Conservation (phyloP, 2,113 vertebrate genomes). For the Proteles cristata region DNA sequence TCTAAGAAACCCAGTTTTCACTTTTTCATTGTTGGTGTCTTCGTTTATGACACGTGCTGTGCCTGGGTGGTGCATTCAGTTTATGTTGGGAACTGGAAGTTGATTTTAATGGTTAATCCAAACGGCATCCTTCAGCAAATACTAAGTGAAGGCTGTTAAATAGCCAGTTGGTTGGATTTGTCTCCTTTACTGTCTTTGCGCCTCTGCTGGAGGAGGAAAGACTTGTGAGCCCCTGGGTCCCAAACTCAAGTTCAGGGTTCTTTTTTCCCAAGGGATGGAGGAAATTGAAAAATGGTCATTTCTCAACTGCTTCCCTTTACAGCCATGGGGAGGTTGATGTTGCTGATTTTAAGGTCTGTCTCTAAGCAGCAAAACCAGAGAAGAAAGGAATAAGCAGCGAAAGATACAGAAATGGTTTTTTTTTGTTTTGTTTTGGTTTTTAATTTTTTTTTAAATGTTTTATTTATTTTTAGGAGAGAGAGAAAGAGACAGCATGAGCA, state of each 20-base stretch:
- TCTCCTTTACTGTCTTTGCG: not conserved
- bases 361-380: constrained; percentile 15
- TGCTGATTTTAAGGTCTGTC: not conserved
- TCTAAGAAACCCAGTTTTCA: not conserved
- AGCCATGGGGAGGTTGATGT: not conserved
- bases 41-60: not conserved
- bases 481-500: too few relatives aligned
- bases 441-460: too few relatives aligned
- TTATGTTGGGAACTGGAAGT: not conserved
- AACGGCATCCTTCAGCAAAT: not conserved
- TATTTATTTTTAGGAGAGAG: too few relatives aligned
- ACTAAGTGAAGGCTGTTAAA: not conserved
- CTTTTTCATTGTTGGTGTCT: not conserved
- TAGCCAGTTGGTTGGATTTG: not conserved
- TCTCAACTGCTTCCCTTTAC: not conserved
- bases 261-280: not conserved
- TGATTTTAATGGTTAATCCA: constrained; percentile 20
- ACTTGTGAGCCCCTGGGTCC: not conserved
- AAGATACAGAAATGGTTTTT: not conserved
- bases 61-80: not conserved
- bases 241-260: not conserved
- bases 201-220: not conserved
- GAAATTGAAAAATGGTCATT: not conserved
- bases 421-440: too few relatives aligned
- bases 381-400: not conserved